A percentile compares a stretch with the other conserved stretches of the same genome.
phyloP scores from a whole-genome alignment of 2,113 vertebrate species.

The Myanophis thanlyinensis region DNA sequence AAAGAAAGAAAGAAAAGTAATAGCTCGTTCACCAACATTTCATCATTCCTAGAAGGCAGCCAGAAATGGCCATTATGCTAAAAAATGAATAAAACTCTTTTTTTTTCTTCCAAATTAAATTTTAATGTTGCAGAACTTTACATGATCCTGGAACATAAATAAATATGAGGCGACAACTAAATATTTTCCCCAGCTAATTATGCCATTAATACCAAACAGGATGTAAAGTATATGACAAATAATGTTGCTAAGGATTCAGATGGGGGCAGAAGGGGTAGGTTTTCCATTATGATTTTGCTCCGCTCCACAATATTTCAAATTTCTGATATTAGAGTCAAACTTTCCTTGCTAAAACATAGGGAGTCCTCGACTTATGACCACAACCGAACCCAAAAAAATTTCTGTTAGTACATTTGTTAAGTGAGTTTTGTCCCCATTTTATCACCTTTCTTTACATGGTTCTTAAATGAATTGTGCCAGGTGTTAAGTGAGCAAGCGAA shows the following conservation, averaged over 20 bases:
- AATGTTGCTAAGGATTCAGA: slow-evolving; percentile 54
- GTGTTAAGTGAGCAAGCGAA: too few species aligned
- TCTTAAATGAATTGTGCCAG: too few species aligned
- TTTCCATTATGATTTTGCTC: background rate
- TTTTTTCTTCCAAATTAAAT: slow-evolving; percentile 72
- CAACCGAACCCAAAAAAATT: too few species aligned
- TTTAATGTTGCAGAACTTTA: slow-evolving; percentile 80
- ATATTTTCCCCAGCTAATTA: slow-evolving; percentile 76
- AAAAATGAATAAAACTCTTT: slow-evolving; percentile 74
- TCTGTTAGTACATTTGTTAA: too few species aligned
- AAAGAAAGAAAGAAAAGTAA: slow-evolving; percentile 55
- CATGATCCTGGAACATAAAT: slow-evolving; percentile 74
- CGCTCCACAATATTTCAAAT: slow-evolving; percentile 32
- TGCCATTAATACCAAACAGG: slow-evolving; percentile 64
- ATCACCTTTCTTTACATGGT: too few species aligned
- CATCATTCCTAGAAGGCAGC: slow-evolving; percentile 70
- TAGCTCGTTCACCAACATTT: slow-evolving; percentile 70
- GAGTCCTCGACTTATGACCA: background rate
- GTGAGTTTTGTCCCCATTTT: too few species aligned
- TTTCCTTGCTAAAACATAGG: slow-evolving; percentile 32
- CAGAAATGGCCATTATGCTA: slow-evolving; percentile 70
- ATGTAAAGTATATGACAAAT: slow-evolving; percentile 60
- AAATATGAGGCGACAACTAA: slow-evolving; percentile 69
- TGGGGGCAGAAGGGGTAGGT: slow-evolving; percentile 12
- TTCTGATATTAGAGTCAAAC: slow-evolving; percentile 35